Percentiles rank a stretch among this genome's conserved stretches.
phyloP scores from a whole-genome alignment of 2,797 vertebrate genomes.

The Chaenodraco wilsoni region DNA sequence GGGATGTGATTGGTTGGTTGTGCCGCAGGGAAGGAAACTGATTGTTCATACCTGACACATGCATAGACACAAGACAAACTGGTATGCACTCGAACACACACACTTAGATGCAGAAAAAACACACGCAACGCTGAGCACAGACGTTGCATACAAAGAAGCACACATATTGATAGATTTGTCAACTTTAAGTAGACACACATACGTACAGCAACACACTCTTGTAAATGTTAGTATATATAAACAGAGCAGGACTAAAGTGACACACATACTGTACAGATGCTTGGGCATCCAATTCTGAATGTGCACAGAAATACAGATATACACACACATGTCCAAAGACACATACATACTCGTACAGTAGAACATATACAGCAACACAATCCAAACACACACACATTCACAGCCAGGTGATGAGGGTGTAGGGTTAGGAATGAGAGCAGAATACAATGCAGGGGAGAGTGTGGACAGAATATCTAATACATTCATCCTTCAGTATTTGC shows the following conservation, averaged over 20 bases:
- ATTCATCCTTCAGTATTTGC: constrained; percentile 10
- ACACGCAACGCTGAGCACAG: neutral
- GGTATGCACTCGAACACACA: too few relatives aligned
- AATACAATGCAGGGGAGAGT: constrained; percentile 14
- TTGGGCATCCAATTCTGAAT: neutral
- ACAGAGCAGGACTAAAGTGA: constrained; percentile 5
- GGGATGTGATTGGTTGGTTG: constrained; percentile 69
- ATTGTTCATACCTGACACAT: constrained; percentile 64
- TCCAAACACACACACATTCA: constrained; percentile 11
- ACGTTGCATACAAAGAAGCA: neutral
- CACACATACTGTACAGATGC: constrained; percentile 1
- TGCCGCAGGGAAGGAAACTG: constrained; percentile 65
- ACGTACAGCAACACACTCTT: neutral
- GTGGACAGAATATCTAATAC: constrained; percentile 39
- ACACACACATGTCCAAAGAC: constrained; percentile 4
- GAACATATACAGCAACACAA: neutral
- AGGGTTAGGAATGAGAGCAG: constrained; percentile 15
- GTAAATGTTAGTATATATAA: neutral
- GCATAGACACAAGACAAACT: constrained; percentile 32
- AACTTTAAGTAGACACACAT: constrained; percentile 11
- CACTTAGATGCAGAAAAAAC: too few relatives aligned
- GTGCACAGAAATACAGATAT: neutral
- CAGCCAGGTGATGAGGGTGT: constrained; percentile 30
- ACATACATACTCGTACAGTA: neutral
- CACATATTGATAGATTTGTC: constrained; percentile 15